These are phyloP conservation scores for Gandaritis pyraliata DNA, from an alignment of 2,888 invertebrate genomes.

Conservation along the genomic window DNA sequence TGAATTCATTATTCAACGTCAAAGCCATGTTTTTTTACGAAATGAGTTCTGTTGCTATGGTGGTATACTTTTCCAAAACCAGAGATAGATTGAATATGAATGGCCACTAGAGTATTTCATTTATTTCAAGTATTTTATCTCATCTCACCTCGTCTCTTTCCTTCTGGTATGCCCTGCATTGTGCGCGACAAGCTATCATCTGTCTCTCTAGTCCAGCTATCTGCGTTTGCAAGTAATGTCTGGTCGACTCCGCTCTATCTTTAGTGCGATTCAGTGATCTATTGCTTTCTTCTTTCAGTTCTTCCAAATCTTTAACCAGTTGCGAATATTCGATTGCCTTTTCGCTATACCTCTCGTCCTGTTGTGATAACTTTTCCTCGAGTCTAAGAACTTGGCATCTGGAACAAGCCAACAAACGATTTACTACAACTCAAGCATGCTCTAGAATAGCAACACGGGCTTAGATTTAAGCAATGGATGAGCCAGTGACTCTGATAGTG, in stretches of 20 bases:
- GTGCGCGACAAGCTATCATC: constrained; percentile 69
- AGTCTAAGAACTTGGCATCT: constrained; percentile 60
- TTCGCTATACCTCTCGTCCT: constrained; percentile 60
- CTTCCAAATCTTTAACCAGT: constrained; percentile 61
- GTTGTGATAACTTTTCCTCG: constrained; percentile 65
- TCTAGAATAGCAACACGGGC: background rate
- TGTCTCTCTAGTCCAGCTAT: constrained; percentile 74
- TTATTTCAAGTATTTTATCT: background rate
- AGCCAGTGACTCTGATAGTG: no score
- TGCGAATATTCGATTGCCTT: constrained; percentile 60
- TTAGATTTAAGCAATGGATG: background rate
- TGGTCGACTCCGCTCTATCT: constrained; percentile 67
- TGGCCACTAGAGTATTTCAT: no score
- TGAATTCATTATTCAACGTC: no score
- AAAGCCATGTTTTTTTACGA: no score
- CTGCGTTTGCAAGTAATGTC: constrained; percentile 67
- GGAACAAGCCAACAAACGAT: constrained; percentile 4
- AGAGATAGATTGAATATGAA: no score
- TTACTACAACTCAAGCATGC: background rate
- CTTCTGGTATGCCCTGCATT: constrained; percentile 67
- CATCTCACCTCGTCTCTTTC: constrained; percentile 70
- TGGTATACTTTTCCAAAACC: no score
- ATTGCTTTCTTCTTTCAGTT: constrained; percentile 57
- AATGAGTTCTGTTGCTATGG: no score
- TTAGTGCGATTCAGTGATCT: constrained; percentile 59